Percentiles rank a stretch among this genome's conserved stretches.
phyloP scores from a whole-genome alignment of 2,797 vertebrate species.

The Falco berigora region DNA sequence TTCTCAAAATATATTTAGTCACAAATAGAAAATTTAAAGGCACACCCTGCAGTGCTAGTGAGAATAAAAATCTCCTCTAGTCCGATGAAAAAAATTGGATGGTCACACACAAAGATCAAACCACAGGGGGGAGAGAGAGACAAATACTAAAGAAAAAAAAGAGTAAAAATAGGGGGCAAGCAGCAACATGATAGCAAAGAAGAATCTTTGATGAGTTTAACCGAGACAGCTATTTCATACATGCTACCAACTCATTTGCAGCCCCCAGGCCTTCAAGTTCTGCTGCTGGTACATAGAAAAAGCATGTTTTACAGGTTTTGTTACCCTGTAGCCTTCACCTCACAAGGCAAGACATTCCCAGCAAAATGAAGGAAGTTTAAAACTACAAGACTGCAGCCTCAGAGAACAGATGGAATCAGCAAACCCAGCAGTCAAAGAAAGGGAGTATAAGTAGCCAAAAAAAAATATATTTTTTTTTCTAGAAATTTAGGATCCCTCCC shows the following conservation, averaged over 20 bases:
- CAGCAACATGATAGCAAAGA: not conserved
- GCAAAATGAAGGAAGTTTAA: not conserved
- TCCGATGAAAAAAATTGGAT: not conserved
- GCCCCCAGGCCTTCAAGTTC: not conserved
- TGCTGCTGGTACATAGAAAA: not conserved
- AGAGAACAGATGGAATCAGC: not conserved
- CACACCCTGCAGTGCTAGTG: not conserved
- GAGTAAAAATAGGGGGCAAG: not conserved
- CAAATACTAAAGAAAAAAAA: not conserved
- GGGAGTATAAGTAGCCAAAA: not conserved
- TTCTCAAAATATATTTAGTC: not conserved
- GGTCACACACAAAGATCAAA: not conserved
- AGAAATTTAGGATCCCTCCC: not conserved
- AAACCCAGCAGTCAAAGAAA: not conserved
- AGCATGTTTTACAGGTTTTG: not conserved
- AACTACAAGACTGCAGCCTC: not conserved
- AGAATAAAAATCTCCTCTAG: not conserved
- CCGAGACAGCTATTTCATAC: not conserved
- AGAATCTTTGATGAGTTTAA: not conserved
- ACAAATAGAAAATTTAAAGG: not conserved
- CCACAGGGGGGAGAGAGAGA: not conserved
- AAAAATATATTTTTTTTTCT: not conserved
- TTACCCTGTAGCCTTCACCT: not conserved
- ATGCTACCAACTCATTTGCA: not conserved
- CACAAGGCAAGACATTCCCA: not conserved